These are phyloP conservation scores for Pycnomerus fuliginosus DNA, from an alignment of 2,888 invertebrate species.

Conservation along the genomic window DNA sequence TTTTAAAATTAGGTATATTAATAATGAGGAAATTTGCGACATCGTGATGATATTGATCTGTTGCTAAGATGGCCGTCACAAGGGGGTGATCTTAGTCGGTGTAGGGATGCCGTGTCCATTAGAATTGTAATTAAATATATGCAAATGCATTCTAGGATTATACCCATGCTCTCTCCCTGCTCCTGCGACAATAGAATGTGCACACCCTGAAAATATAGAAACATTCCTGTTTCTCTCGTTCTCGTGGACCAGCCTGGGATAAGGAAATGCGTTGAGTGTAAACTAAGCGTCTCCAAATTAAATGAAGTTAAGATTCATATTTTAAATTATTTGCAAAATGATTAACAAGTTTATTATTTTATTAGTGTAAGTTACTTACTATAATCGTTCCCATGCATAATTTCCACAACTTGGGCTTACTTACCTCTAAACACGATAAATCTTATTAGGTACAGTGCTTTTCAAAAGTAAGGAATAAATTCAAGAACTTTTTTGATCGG, in stretches of 20 bases:
- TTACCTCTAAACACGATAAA: too few relatives aligned
- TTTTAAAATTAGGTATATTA: too few relatives aligned
- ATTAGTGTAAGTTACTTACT: too few relatives aligned
- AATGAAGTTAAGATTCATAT: conserved; percentile 30
- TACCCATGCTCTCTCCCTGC: conserved; percentile 25
- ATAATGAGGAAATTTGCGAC: too few relatives aligned
- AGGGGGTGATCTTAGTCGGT: conserved; percentile 29
- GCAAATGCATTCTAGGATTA: conserved; percentile 41
- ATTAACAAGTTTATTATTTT: too few relatives aligned
- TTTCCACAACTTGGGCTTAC: too few relatives aligned
- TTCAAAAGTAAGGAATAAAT: too few relatives aligned
- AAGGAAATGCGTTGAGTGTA: conserved; percentile 10
- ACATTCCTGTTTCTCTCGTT: conserved; percentile 5
- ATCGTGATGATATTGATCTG: conserved; percentile 30
- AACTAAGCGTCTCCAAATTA: conserved; percentile 24
- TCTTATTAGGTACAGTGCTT: too few relatives aligned
- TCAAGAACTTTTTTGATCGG: too few relatives aligned
- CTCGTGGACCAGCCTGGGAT: not conserved
- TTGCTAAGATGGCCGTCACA: conserved; percentile 37
- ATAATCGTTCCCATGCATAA: too few relatives aligned
- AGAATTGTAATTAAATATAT: conserved; percentile 41
- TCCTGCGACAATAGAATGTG: conserved; percentile 32
- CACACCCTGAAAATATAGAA: conserved; percentile 24
- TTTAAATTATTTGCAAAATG: conserved; percentile 27
- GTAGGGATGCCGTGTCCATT: conserved; percentile 34